phyloP scores from a whole-genome alignment of 2,888 invertebrate genomes.

The Chrysina gloriosa region DNA sequence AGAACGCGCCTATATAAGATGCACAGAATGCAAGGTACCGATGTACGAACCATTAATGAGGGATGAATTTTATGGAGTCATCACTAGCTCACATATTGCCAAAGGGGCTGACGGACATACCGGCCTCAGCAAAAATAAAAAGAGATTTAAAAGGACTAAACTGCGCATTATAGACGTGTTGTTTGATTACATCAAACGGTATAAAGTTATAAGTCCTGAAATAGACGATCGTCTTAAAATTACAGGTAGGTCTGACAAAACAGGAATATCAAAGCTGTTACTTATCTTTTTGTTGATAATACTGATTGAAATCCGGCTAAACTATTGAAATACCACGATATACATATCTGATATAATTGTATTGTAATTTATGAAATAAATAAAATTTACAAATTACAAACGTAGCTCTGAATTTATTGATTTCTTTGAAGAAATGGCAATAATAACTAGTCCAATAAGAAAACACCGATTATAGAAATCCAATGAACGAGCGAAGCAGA shows the following conservation, averaged over 20 bases:
- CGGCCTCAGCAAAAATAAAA: slow-evolving; percentile 60
- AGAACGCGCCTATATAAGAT: slow-evolving; percentile 71
- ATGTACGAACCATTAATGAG: slow-evolving; percentile 68
- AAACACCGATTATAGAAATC: no score
- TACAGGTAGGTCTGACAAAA: background rate
- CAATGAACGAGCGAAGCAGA: no score
- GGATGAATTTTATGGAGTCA: slow-evolving; percentile 71
- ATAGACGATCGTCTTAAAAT: slow-evolving; percentile 3
- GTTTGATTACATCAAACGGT: background rate
- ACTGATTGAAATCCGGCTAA: no score
- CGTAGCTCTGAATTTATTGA: no score
- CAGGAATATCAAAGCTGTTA: background rate
- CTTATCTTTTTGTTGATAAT: background rate
- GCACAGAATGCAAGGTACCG: slow-evolving; percentile 76
- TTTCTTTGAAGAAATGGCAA: no score
- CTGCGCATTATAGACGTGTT: no score
- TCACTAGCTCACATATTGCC: slow-evolving; percentile 74
- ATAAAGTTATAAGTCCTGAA: background rate
- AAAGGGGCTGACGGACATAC: slow-evolving; percentile 80
- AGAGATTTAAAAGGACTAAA: background rate
- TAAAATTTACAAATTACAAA: no score
- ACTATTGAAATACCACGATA: no score
- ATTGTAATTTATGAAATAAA: no score
- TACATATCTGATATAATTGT: no score
- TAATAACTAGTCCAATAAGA: no score